Conservation (phyloP, 2,113 vertebrate genomes). For the Chelonoidis abingdonii region DNA sequence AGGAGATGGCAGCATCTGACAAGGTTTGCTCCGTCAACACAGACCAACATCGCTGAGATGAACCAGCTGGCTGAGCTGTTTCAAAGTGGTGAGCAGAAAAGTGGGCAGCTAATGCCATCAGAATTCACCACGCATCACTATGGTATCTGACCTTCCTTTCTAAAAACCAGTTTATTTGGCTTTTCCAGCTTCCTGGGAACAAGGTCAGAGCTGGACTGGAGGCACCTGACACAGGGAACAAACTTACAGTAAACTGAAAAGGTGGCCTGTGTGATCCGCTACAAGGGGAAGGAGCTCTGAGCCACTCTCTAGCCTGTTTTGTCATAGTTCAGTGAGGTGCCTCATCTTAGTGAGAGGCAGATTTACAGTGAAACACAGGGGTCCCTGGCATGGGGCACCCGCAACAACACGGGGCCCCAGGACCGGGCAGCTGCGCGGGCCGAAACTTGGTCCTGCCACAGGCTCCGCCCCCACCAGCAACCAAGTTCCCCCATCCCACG, state of each 20-base stretch:
- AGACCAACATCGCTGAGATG: rapidly evolving
- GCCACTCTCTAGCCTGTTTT: background rate
- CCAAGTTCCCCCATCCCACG: too few species aligned
- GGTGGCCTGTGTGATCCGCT: background rate
- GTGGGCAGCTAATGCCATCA: background rate
- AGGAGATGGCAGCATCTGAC: background rate
- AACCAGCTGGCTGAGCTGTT: background rate
- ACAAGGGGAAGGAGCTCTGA: background rate
- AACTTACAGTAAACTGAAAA: background rate
- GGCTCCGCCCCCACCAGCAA: too few species aligned
- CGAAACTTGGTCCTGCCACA: too few species aligned
- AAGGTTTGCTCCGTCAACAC: background rate
- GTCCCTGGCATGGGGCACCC: too few species aligned
- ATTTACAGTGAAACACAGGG: too few species aligned
- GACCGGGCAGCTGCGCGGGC: too few species aligned
- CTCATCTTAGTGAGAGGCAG: background rate
- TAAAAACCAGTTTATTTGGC: background rate
- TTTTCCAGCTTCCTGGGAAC: background rate
- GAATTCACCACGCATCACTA: background rate
- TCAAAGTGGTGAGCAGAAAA: background rate
- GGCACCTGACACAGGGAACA: background rate
- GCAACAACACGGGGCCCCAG: too few species aligned
- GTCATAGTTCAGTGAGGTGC: slow-evolving; percentile 35
- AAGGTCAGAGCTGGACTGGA: background rate
- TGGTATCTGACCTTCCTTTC: background rate